Evolutionary conservation across 2,888 invertebrate genomes (phyloP).

Genomic region (Toxonevra muliebris): DNA sequence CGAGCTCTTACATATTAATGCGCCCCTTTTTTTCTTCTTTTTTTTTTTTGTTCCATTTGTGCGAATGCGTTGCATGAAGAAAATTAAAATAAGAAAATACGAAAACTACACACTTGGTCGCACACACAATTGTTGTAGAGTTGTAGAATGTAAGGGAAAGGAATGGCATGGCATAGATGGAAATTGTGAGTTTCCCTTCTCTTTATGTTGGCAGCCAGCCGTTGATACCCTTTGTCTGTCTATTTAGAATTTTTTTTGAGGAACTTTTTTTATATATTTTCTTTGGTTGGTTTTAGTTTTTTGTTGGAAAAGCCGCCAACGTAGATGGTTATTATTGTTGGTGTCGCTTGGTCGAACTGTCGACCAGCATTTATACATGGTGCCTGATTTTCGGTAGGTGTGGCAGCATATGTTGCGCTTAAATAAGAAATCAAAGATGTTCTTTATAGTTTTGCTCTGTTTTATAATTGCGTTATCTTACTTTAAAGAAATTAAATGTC

Average conservation of each 20-base stretch:
- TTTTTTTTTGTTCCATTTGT: background rate
- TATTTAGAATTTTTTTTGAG: conserved; percentile 9
- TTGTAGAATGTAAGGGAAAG: background rate
- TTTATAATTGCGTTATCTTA: too few relatives aligned
- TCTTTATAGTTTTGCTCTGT: too few relatives aligned
- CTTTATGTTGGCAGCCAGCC: conserved; percentile 14
- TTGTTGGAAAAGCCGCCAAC: background rate
- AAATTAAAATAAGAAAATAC: conserved; percentile 4
- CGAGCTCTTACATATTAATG: conserved; percentile 11
- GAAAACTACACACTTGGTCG: conserved; percentile 33
- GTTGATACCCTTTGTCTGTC: conserved; percentile 8
- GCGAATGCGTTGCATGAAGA: background rate
- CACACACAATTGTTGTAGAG: conserved; percentile 20
- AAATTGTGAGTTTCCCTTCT: conserved; percentile 18
- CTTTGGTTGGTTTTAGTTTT: too few relatives aligned
- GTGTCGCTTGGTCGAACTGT: too few relatives aligned
- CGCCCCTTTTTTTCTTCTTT: conserved; percentile 5
- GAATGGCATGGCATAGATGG: conserved; percentile 2
- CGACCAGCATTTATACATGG: too few relatives aligned
- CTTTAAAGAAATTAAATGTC: too few relatives aligned
- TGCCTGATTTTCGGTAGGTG: too few relatives aligned
- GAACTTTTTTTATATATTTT: background rate
- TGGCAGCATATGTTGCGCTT: too few relatives aligned
- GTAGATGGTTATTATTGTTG: too few relatives aligned
- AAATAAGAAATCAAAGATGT: too few relatives aligned